Evolutionary conservation across 1,140 invertebrate genomes (phyloP).

Genomic region (Sesamia nonagrioides): DNA sequence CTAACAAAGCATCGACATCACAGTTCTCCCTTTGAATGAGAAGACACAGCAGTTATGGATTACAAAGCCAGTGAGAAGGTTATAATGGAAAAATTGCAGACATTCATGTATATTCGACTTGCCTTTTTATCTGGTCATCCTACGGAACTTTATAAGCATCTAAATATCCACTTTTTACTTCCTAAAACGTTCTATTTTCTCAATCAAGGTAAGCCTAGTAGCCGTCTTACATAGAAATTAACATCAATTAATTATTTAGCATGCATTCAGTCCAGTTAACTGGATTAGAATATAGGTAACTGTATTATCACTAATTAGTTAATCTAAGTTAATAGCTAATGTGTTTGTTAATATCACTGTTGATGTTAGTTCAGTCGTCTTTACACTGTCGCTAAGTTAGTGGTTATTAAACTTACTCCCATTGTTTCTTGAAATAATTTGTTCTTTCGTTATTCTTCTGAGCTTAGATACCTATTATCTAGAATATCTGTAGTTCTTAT

Average conservation of each 20-base stretch:
- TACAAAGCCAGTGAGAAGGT: not conserved
- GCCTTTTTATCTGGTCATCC: not conserved
- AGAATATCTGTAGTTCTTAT: too few species aligned
- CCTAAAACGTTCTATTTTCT: not conserved
- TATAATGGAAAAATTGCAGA: not conserved
- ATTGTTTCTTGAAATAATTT: not conserved
- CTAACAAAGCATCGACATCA: too few species aligned
- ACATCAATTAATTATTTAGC: constrained; percentile 44
- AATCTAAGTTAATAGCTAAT: constrained; percentile 28
- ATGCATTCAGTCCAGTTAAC: constrained; percentile 41
- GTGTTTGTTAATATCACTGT: not conserved
- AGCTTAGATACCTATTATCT: too few species aligned
- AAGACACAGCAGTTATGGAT: too few species aligned
- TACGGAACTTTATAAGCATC: not conserved
- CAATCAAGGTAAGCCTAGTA: constrained; percentile 9
- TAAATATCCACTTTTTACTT: too few species aligned
- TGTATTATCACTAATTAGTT: constrained; percentile 38
- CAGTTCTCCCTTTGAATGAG: too few species aligned
- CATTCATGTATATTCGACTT: not conserved
- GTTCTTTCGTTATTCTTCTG: too few species aligned
- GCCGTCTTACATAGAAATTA: constrained; percentile 27
- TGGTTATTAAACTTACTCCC: not conserved
- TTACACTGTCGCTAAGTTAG: not conserved
- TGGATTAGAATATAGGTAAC: constrained; percentile 21
- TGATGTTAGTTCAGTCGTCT: not conserved